phyloP scores from a whole-genome alignment of 2,797 vertebrate genomes.

The Siniperca obscura region DNA sequence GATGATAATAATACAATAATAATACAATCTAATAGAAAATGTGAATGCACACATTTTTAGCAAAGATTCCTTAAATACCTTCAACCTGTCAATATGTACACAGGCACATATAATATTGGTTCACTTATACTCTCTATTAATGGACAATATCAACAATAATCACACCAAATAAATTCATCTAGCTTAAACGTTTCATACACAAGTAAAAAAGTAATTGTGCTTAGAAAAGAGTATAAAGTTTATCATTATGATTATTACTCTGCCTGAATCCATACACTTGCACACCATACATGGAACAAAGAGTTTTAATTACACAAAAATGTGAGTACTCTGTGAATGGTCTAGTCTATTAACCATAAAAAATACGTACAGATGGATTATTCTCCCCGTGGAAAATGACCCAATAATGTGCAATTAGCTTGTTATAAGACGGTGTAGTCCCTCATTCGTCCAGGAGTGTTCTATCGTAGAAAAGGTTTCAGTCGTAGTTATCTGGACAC shows the following conservation, averaged over 20 bases:
- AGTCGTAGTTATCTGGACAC: no score
- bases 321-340: background rate
- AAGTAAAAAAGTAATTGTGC: background rate
- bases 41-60: background rate
- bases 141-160: background rate
- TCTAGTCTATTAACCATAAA: background rate
- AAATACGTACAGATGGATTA: slow-evolving; percentile 14
- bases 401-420: slow-evolving; percentile 28
- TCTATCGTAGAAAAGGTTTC: no score
- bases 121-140: background rate
- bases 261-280: background rate
- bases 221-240: background rate
- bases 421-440: background rate
- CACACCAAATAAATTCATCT: background rate
- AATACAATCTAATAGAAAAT: background rate
- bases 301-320: slow-evolving; percentile 14
- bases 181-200: background rate
- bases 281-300: background rate
- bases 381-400: slow-evolving; percentile 19
- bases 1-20: background rate
- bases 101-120: background rate
- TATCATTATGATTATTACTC: background rate
- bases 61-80: background rate
- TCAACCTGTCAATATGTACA: background rate
- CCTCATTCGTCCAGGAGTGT: no score